Evolutionary conservation across 2,888 invertebrate species (phyloP).

Genomic region (Dasysyrphus albostriatus): DNA sequence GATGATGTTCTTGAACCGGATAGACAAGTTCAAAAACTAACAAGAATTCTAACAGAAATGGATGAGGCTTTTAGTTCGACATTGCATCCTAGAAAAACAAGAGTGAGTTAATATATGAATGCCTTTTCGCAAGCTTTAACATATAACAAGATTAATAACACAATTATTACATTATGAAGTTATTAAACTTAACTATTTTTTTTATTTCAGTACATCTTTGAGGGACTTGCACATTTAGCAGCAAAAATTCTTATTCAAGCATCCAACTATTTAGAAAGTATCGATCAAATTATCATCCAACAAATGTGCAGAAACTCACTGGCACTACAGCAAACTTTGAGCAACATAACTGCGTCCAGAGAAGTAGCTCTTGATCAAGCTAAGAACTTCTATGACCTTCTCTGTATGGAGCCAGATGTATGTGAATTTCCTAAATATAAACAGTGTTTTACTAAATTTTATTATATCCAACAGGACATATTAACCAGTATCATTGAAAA

Average conservation of each 20-base stretch:
- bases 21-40: conserved; percentile 90
- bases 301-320: conserved; percentile 94
- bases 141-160: too few relatives aligned
- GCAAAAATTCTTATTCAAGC: conserved; percentile 92
- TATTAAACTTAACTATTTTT: conserved; percentile 44
- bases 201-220: conserved; percentile 91
- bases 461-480: conserved; percentile 88
- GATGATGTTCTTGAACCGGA: conserved; percentile 91
- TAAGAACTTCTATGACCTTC: conserved; percentile 93
- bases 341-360: conserved; percentile 91
- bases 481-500: conserved; percentile 92
- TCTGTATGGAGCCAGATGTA: conserved; percentile 92
- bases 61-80: conserved; percentile 91
- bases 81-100: conserved; percentile 90
- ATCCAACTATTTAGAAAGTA: conserved; percentile 90
- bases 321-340: conserved; percentile 93
- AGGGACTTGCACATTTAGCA: conserved; percentile 92
- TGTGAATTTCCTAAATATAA: conserved; percentile 74
- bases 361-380: conserved; percentile 95
- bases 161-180: not conserved
- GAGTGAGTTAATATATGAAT: conserved; percentile 84
- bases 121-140: too few relatives aligned
- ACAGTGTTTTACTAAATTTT: not conserved
- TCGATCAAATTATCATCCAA: conserved; percentile 92
- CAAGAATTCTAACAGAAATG: conserved; percentile 90